Conservation (phyloP, 2,113 vertebrate genomes). For the Sceloporus tristichus region DNA sequence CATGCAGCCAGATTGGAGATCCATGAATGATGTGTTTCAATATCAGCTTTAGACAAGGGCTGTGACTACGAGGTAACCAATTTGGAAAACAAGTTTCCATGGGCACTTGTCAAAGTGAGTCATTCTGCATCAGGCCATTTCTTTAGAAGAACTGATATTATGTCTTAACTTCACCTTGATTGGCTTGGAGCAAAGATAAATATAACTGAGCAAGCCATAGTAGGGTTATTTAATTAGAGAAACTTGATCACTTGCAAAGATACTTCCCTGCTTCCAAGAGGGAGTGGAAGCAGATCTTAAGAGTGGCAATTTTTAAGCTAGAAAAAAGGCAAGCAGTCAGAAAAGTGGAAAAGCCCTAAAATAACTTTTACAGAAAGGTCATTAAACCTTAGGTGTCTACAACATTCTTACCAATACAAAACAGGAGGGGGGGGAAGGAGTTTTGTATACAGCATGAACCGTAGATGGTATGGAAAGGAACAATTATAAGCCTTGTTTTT, state of each 20-base stretch:
- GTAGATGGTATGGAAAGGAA: neutral
- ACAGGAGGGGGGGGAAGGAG: too few species aligned
- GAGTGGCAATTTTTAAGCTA: neutral
- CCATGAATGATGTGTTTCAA: neutral
- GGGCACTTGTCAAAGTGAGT: neutral
- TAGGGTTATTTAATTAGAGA: neutral
- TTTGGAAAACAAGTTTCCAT: conserved; percentile 1
- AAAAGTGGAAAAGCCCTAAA: neutral
- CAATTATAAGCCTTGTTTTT: neutral
- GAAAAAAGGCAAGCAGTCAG: neutral
- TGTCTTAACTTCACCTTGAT: neutral
- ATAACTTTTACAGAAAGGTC: neutral
- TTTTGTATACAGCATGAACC: neutral
- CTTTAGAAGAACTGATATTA: neutral
- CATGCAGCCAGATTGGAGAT: neutral
- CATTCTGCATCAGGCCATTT: neutral
- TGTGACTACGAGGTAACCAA: neutral
- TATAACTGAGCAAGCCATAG: neutral
- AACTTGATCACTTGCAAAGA: neutral
- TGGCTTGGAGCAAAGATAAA: neutral
- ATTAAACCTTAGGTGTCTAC: neutral
- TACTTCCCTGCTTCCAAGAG: neutral
- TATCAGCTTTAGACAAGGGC: neutral
- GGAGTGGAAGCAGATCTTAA: neutral
- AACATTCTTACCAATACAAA: too few species aligned